These are phyloP conservation scores for Myzus persicae DNA, from an alignment of 1,140 invertebrate species.

Conservation along the genomic window DNA sequence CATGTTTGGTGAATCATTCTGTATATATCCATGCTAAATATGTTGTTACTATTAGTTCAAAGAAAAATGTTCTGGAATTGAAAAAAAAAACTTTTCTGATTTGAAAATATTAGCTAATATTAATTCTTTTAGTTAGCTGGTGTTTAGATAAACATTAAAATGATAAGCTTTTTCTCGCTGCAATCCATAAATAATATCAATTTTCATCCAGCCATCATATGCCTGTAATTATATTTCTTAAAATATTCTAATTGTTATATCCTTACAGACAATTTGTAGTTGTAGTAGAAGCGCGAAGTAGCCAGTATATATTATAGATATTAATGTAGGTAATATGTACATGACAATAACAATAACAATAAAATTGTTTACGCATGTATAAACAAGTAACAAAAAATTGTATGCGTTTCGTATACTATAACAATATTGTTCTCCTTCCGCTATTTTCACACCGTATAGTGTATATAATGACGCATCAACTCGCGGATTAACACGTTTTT, in stretches of 20 bases:
- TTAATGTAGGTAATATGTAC: not conserved
- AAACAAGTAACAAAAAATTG: not conserved
- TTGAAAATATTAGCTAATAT: not conserved
- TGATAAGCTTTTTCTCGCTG: too few relatives aligned
- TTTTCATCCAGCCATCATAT: not conserved
- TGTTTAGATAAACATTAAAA: too few relatives aligned
- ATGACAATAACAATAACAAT: not conserved
- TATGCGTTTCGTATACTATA: not conserved
- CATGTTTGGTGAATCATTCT: too few relatives aligned
- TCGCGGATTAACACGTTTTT: not conserved
- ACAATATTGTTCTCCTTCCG: slow-evolving; percentile 11
- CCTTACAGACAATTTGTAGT: not conserved
- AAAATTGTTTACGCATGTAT: not conserved
- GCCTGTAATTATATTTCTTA: not conserved
- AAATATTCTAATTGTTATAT: not conserved
- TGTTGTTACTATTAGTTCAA: not conserved
- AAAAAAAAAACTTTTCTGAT: too few relatives aligned
- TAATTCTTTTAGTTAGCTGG: too few relatives aligned
- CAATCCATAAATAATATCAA: not conserved
- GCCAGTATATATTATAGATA: not conserved
- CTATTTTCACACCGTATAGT: not conserved
- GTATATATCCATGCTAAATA: not conserved
- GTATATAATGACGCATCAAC: not conserved
- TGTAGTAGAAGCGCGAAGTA: not conserved
- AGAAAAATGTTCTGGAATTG: not conserved